These are phyloP conservation scores for Fopius arisanus DNA, from an alignment of 1,140 invertebrate genomes.

Conservation along the genomic window DNA sequence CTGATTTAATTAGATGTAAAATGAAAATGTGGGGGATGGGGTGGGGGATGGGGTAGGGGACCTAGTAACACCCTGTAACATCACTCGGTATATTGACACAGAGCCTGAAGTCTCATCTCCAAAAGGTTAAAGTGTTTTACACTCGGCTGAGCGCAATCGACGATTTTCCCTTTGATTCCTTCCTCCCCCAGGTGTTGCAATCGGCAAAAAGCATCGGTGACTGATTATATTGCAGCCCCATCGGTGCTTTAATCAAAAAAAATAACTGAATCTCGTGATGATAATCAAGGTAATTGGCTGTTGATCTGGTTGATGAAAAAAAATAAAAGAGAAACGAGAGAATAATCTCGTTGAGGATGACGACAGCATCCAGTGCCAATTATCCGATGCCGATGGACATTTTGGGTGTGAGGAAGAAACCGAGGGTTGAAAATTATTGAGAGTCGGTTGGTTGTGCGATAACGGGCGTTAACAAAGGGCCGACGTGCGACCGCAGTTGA, in stretches of 20 bases:
- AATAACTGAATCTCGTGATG: neutral
- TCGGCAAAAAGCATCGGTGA: neutral
- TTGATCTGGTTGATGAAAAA: neutral
- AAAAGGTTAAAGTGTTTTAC: conserved; percentile 29
- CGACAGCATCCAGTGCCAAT: neutral
- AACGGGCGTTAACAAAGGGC: conserved; percentile 7
- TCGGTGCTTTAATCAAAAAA: neutral
- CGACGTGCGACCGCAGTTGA: conserved; percentile 38
- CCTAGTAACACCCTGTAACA: conserved; percentile 15
- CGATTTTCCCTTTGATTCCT: conserved; percentile 37
- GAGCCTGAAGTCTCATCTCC: neutral
- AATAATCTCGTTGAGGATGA: neutral
- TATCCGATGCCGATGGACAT: neutral
- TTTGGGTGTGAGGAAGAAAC: neutral
- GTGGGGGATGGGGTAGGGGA: too few species aligned
- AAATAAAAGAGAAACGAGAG: too few species aligned
- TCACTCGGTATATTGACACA: conserved; percentile 39
- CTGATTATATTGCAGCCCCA: neutral
- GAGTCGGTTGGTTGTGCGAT: conserved; percentile 1
- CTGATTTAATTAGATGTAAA: too few species aligned
- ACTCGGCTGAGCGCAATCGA: conserved; percentile 36
- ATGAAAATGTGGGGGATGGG: too few species aligned
- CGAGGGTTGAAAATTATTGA: conserved; percentile 24
- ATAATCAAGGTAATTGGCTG: neutral
- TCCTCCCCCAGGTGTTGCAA: neutral